Conservation (phyloP, 2,888 invertebrate genomes). For the Hedya salicella region DNA sequence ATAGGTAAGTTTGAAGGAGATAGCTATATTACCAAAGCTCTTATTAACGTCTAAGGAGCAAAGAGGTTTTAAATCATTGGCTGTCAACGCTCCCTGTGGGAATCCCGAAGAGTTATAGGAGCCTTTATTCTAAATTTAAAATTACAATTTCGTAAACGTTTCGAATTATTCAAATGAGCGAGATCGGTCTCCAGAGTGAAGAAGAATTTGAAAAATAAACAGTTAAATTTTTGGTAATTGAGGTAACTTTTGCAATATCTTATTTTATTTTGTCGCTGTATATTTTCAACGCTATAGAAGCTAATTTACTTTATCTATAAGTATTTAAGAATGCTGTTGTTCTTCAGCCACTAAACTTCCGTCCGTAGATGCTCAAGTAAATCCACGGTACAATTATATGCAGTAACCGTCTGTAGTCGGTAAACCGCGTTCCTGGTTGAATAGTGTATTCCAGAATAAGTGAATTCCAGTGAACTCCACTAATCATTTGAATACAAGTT, state of each 20-base stretch:
- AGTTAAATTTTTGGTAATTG: constrained; percentile 6
- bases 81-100: constrained; percentile 83
- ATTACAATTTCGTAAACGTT: constrained; percentile 81
- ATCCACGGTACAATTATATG: too few species aligned
- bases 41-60: constrained; percentile 78
- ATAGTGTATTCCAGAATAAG: too few species aligned
- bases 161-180: constrained; percentile 74
- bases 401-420: too few species aligned
- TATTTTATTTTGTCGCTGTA: not conserved
- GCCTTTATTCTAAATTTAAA: constrained; percentile 84
- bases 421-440: too few species aligned
- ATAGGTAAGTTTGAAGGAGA: constrained; percentile 61
- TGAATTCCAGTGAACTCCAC: too few species aligned
- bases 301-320: too few species aligned
- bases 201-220: constrained; percentile 46
- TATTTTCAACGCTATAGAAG: too few species aligned
- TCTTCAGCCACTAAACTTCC: too few species aligned
- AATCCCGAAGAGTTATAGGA: constrained; percentile 81
- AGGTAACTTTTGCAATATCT: not conserved
- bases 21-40: constrained; percentile 59
- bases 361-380: too few species aligned
- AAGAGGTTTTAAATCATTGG: constrained; percentile 79
- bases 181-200: constrained; percentile 68
- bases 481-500: too few species aligned
- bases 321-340: too few species aligned